Base-by-base conservation (phyloP, 2,888 invertebrate genomes). In the Linyphia triangularis region DNA sequence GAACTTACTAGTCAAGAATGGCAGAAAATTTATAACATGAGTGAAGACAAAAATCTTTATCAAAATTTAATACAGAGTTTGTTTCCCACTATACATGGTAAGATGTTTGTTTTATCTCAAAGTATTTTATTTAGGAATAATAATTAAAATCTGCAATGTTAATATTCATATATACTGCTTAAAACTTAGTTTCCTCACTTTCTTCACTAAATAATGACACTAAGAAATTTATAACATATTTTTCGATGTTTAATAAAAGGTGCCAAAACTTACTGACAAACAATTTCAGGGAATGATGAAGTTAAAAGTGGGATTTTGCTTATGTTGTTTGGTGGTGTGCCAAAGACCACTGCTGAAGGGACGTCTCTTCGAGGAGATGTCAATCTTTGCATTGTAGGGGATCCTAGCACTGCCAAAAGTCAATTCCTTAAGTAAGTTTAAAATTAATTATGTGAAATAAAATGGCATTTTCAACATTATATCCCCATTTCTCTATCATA, bases 331-430 rank as follows among this genome's bases (percentile, higher is more conserved):
- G 98, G 99, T 4, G 99, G 99, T 0, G 99, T 99, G 0, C 96
- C 96, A 0, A 99, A 99, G 93, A 96, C 95, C 26, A 99, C 99
- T 0, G 93, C 95, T 40, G 99, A 99, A 94, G 95, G 96, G 65
- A 99, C 98, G 0, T 96, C 97, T 0, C 94, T 99, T 1, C 94
- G 99, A 91, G 99, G 99, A 7, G 99, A 99, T 92, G 95, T 99
- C 79, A 99, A 99, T 93, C 96, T 99, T 89, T 99, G 99, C 92
- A 96, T 99, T 90, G 99, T 99, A 0, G 99, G 99, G 2, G 99
- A 99, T 94, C 99, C 99, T 0, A 98, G 98, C 92, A 99, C 99
- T 0, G 99, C 99, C 30, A 99, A 99, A 93, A 98, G 98, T 0
- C 99, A 99, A 93, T 95, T 99, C 90, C 94, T 99, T 63, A 98